Conservation (phyloP, 2,888 invertebrate genomes). For the Heterodera filipjevi region DNA sequence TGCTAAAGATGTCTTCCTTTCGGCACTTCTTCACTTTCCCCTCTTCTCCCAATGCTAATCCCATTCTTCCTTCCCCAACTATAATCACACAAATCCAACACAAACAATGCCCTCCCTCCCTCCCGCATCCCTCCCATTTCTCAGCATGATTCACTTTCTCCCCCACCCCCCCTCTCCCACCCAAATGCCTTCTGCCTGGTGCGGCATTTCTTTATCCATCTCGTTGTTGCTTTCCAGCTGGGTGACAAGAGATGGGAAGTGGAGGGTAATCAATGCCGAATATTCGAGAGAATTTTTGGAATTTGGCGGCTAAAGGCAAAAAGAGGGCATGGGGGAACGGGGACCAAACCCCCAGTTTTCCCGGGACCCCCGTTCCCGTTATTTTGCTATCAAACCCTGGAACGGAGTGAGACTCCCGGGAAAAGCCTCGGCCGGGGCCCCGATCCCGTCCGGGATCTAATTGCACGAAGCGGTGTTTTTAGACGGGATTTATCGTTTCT, state of each 20-base stretch:
- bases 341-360: too few species aligned
- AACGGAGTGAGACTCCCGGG: too few species aligned
- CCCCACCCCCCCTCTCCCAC: not conserved
- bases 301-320: not conserved
- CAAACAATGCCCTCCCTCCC: not conserved
- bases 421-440: too few species aligned
- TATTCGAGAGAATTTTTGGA: not conserved
- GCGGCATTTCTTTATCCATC: too few species aligned
- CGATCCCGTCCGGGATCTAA: too few species aligned
- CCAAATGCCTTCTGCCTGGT: not conserved
- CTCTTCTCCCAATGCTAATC: not conserved
- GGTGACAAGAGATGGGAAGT: constrained; percentile 2
- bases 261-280: not conserved
- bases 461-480: too few species aligned
- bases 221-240: constrained; percentile 21
- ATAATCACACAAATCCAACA: too few species aligned
- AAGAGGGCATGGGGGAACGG: not conserved
- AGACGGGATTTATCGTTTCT: too few species aligned
- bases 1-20: not conserved
- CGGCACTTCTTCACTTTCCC: not conserved
- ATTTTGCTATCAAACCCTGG: too few species aligned
- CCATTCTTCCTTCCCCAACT: not conserved
- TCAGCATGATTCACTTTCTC: constrained; percentile 1
- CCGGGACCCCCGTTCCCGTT: too few species aligned
- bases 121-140: not conserved